Evolutionary conservation across 2,797 vertebrate species (phyloP), one percentile per base, ranked within the genome.

Genomic region (Clarias fuscus): DNA sequence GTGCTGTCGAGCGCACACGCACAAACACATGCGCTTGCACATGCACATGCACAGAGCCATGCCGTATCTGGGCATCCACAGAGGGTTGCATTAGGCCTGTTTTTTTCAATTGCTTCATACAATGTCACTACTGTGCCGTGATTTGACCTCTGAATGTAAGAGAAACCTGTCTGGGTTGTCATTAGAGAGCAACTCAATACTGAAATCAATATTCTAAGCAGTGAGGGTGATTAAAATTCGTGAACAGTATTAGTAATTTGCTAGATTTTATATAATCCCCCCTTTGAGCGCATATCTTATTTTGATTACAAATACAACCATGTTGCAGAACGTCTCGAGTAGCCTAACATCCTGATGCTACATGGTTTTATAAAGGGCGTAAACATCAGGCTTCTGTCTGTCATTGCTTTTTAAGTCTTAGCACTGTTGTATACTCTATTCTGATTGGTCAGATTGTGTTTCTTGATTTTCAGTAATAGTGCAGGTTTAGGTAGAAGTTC

Each of bases 41-140:
- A 77, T 22, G 53, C 72, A n/a, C 71, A 77, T 62, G 40, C 27
- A 61, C 56, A 78, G 8, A 71, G 62, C 56, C 5, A 73, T 82
- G 81, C 13, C 78, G 76, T 86, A 86, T 86, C 84, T 77, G 83
- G 79, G 83, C 79, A 72, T 30, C 73, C 30, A 85, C 73, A 79
- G 67, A 68, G 30, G 67, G 48, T 81, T 88, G 58, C 64, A 58
- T 83, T 40, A 43, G 77, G 40, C 37, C 27, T 5, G 68, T 62
- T 24, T 14, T 14, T 8, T 37, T 70, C 15, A 24, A 22, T 10
- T 13, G 48, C 48, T 48, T 11, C 10, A 10, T 43, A 27, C 37
- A 13, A 30, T 85, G 85, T 77, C 68, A 86, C 48, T 48, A 48
- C 48, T 13, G 48, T 48, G 48, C 48, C 10, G 48, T 83, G 67